Base-by-base conservation (phyloP, 2,797 vertebrate genomes). In the Geotria australis region DNA sequence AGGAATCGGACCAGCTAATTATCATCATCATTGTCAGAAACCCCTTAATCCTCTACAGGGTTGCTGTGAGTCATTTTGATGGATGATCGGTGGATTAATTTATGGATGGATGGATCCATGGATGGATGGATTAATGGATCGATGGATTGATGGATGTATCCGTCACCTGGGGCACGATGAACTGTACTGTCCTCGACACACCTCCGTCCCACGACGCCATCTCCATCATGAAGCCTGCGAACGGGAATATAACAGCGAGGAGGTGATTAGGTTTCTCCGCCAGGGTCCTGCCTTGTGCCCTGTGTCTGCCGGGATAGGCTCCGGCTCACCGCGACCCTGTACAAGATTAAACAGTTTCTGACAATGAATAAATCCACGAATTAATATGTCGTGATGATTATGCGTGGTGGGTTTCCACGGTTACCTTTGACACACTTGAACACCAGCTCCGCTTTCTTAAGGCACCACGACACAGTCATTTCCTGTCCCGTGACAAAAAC, bases 121-220 rank as follows among this genome's bases (percentile, higher is more conserved):
- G n/a, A n/a, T n/a, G n/a, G n/a, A n/a, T n/a, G n/a, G n/a, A n/a
- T n/a, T n/a, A n/a, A n/a, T n/a, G n/a, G n/a, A n/a, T n/a, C n/a
- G n/a, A n/a, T n/a, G n/a, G n/a, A n/a, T n/a, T n/a, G n/a, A n/a
- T n/a, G n/a, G n/a, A n/a, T n/a, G n/a, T n/a, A n/a, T n/a, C n/a
- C 8, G 9, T 64, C 57, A 98, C 89, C 79, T 88, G 83, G 11
- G 91, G 89, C 55, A 98, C 91, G 47, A 96, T 71, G 66, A 98
- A 96, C 47, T 98, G 89, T n/a, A 96, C 89, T 1, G 89, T 98
- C 56, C 86, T 80, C 14, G 91, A 98, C 63, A 96, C 73, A n/a
- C 91, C 91, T 61, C 89, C 91, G 48, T 96, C 91, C 89, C 91
- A 98, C 0, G 91, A 96, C 46, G 84, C 89, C 89, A 98, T 98